Evolutionary conservation across 2,888 invertebrate species (phyloP), one percentile per base, ranked within the genome.

Genomic region (Ophion slaviceki): DNA sequence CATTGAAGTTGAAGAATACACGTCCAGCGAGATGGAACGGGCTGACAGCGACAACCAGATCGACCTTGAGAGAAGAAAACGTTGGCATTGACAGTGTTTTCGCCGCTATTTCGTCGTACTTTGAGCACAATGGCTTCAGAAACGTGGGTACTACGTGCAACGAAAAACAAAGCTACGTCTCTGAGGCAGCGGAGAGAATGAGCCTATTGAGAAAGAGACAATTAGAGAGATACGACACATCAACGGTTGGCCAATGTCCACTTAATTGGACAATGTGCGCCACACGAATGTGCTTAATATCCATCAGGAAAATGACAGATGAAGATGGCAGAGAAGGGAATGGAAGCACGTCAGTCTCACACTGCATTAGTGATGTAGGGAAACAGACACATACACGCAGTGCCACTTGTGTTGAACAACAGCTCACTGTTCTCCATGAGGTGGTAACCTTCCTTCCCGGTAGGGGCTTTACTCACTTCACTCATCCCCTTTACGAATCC

Each of bases 401-500:
- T 45, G 8, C 61, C 67, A 40, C 36, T 32, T 40, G 24, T 70
- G 64, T 74, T 24, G 75, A 71, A 57, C 62, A 71, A 71, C 80
- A 80, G 57, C 24, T 71, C 70, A 76, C 71, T 53, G 80, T 84
- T 66, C 66, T 64, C 79, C 64, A 66, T 70, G 79, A 79, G 75
- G 68, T 79, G 59, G 75, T 40, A 76, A 64, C 45, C n/a, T 32
- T n/a, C 32, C 67, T 61, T 45, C 67, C 57, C 40, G 66, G 75
- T 40, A 47, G 45, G 59, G 75, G 53, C 67, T 72, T 79, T 77
- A 78, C 78, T 81, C 82, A 75, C 81, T 47, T 81, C 68, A 62
- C 82, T 85, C 82, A 85, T 70, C 75, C 79, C 74, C 64, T 24
- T 36, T n/a, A 70, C 53, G 36, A 66, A 79, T 68, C 71, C 40